A percentile compares a stretch with the other conserved stretches of the same genome.
Conservation (phyloP, 2,113 vertebrate genomes). For the Embiotoca jacksoni region DNA sequence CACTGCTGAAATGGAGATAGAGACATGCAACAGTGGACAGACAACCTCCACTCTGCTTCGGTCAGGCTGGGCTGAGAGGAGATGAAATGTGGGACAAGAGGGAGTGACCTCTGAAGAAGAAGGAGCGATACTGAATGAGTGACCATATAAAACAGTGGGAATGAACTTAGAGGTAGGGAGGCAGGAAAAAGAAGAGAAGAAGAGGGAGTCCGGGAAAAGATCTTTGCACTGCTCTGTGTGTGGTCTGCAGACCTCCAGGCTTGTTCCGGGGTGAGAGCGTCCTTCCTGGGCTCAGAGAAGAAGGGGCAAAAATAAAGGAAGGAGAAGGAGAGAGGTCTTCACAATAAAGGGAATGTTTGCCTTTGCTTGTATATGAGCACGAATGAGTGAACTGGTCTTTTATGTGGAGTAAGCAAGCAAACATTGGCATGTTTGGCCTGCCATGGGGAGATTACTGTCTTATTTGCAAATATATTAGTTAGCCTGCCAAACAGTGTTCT, state of each 20-base stretch:
- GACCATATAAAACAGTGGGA: conserved; percentile 22
- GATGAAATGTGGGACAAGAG: conserved; percentile 35
- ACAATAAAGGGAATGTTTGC: conserved; percentile 83
- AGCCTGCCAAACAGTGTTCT: conserved; percentile 53
- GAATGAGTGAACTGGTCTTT: conserved; percentile 72
- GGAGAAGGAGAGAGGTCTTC: conserved; percentile 60
- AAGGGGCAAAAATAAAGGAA: conserved; percentile 55
- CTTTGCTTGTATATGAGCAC: conserved; percentile 74
- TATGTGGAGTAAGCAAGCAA: conserved; percentile 80
- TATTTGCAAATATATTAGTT: conserved; percentile 74
- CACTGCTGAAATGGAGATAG: conserved; percentile 23
- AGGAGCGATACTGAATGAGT: conserved; percentile 6
- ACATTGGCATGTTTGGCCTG: conserved; percentile 71
- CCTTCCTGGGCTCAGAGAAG: conserved; percentile 74
- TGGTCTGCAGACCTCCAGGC: conserved; percentile 85
- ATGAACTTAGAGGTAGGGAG: conserved; percentile 9
- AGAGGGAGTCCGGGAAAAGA: conserved; percentile 58
- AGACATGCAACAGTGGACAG: conserved; percentile 33
- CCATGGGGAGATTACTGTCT: conserved; percentile 62
- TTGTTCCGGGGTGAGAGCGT: conserved; percentile 78
- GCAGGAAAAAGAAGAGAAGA: conserved; percentile 51
- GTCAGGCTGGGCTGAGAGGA: conserved; percentile 23
- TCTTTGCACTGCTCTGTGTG: conserved; percentile 77
- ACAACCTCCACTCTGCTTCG: conserved; percentile 6
- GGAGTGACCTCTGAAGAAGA: conserved; percentile 15